phyloP scores from a whole-genome alignment of 2,797 vertebrate genomes.

The Smutsia gigantea region DNA sequence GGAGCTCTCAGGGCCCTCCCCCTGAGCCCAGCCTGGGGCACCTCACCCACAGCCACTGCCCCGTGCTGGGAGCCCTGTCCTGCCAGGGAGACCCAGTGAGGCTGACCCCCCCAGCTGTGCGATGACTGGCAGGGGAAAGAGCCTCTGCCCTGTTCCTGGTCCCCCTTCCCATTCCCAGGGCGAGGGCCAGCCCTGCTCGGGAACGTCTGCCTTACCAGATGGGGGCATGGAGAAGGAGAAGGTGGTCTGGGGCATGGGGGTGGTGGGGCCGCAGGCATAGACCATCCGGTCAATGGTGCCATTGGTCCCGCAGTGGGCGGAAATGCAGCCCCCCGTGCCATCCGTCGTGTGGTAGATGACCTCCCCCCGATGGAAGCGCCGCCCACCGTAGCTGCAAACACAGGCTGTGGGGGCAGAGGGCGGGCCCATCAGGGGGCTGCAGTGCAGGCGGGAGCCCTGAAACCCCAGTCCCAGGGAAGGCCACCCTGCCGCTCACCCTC shows the following conservation, averaged over 20 bases:
- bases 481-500: not conserved
- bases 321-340: conserved; percentile 90
- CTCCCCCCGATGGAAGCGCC: conserved; percentile 78
- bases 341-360: conserved; percentile 90
- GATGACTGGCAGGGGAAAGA: accelerated
- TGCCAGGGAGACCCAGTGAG: accelerated
- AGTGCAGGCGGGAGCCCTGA: accelerated
- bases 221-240: conserved; percentile 75
- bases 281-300: conserved; percentile 85
- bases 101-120: not conserved
- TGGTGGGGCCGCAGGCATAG: conserved; percentile 70
- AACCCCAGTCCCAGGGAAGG: not conserved
- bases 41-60: not conserved
- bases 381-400: conserved; percentile 87
- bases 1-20: too few relatives aligned
- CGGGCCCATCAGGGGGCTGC: accelerated
- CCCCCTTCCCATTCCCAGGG: not conserved
- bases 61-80: accelerated
- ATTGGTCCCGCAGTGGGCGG: conserved; percentile 86
- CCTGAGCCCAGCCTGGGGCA: not conserved
- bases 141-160: accelerated
- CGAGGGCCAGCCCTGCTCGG: accelerated
- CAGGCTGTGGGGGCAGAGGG: conserved; percentile 86
- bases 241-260: conserved; percentile 57
- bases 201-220: not conserved